phyloP scores from a whole-genome alignment of 2,797 vertebrate species.

The Trichosurus vulpecula region DNA sequence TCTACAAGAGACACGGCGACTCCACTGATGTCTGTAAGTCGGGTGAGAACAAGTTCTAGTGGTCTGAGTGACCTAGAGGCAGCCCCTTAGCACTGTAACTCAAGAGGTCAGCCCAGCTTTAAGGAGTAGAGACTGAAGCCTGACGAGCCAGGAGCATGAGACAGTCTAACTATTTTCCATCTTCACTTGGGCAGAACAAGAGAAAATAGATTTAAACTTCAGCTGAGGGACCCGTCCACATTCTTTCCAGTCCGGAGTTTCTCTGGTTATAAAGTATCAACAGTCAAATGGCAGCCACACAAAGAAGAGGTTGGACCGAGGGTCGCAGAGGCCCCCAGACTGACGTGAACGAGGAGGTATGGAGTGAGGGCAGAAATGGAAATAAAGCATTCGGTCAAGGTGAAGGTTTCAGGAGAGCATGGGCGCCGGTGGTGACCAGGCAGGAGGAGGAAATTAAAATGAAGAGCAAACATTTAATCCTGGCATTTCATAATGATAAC shows the following conservation, averaged over 20 bases:
- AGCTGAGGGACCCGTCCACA: neutral
- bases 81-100: accelerated
- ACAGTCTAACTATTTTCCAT: accelerated
- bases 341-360: neutral
- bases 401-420: accelerated
- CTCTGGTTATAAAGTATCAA: constrained; percentile 14
- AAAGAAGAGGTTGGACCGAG: neutral
- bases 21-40: neutral
- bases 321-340: accelerated
- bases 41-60: neutral
- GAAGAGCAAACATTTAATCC: constrained; percentile 31
- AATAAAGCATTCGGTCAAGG: neutral
- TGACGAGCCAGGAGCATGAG: accelerated
- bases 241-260: neutral
- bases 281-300: neutral
- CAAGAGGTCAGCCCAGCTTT: accelerated
- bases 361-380: neutral
- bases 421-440: neutral
- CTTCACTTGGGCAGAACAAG: neutral
- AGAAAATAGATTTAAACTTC: neutral
- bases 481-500: neutral
- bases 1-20: neutral
- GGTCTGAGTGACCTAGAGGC: accelerated
- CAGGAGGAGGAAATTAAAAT: neutral
- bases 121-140: neutral